A percentile compares a stretch with the other conserved stretches of the same genome.
These are phyloP conservation scores for Phenganax subtilis DNA, from an alignment of 92 coral and sea anemone genomes.

Conservation along the genomic window DNA sequence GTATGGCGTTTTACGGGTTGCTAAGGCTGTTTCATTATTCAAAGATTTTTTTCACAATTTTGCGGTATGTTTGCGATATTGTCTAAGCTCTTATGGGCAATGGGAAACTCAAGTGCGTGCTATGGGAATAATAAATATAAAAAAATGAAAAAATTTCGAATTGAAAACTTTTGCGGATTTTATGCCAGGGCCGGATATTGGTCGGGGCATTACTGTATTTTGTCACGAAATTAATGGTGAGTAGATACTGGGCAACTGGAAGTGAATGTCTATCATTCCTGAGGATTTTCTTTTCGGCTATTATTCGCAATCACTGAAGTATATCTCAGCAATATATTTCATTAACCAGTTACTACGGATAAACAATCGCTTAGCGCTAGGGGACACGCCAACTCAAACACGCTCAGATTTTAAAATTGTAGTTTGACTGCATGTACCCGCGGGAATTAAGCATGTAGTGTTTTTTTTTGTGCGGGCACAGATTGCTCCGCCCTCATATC, in stretches of 20 bases:
- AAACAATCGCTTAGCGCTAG: constrained; percentile 16
- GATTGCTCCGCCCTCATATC: constrained; percentile 17
- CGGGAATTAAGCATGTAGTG: not conserved
- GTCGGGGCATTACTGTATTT: no score
- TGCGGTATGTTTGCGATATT: constrained; percentile 16
- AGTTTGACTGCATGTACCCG: not conserved
- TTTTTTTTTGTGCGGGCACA: not conserved
- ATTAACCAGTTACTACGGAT: constrained; percentile 7
- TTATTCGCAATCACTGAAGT: constrained; percentile 16
- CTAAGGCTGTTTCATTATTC: not conserved
- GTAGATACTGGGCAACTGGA: not conserved
- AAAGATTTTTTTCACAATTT: not conserved
- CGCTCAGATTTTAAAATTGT: not conserved
- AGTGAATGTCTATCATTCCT: not conserved
- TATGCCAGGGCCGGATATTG: not conserved
- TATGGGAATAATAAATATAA: not conserved
- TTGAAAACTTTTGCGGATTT: not conserved
- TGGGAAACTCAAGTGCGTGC: not conserved
- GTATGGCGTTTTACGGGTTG: not conserved
- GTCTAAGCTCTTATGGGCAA: not conserved
- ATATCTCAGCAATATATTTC: constrained; percentile 32
- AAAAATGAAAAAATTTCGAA: no score
- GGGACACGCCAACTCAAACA: constrained; percentile 1
- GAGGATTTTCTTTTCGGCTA: not conserved
- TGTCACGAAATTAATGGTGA: not conserved